Evolutionary conservation across 1,140 invertebrate genomes (phyloP), one percentile per base, ranked within the genome.

Genomic region (Episyrphus balteatus): DNA sequence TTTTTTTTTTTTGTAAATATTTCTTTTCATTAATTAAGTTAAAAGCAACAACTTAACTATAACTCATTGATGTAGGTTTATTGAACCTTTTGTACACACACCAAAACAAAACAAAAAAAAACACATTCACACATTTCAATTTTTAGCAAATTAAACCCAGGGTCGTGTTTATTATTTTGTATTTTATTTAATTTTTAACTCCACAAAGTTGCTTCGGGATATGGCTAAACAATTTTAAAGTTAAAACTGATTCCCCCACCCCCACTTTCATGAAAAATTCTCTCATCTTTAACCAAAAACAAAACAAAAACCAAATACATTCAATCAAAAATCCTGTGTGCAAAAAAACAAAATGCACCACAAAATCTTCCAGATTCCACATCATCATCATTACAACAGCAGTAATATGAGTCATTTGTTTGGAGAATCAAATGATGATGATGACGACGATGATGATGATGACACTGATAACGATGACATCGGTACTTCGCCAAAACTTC

Each of bases 361-460:
- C 32, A 15, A 14, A 38, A 30, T 39, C 26, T 50, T 50, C 14
- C 50, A 51, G 50, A 51, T 51, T 31, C n/a, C n/a, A n/a, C n/a
- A n/a, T n/a, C 46, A 51, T 37, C 47, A 49, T 30, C 37, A 37
- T 37, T 14, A 3, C 36, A 37, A 32, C 33, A 41, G 41, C 18
- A 51, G 42, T 47, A 48, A 46, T 52, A 52, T 52, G 47, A 46
- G 37, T 19, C 48, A 50, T 42, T 43, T 50, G 17, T 48, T 53
- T 50, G 48, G 48, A 18, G 51, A 50, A 34, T 50, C 42, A n/a
- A 51, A 49, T 42, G 49, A 53, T 17, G 40, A 39, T 26, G 46
- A 51, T 40, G 44, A 51, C 46, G 50, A 51, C 42, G 38, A 49
- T 26, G 21, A 26, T 26, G 21, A 26, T 26, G 21, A 26, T 26